Evolutionary conservation across 1,140 invertebrate genomes (phyloP).

Genomic region (Caenorhabditis inopinata): DNA sequence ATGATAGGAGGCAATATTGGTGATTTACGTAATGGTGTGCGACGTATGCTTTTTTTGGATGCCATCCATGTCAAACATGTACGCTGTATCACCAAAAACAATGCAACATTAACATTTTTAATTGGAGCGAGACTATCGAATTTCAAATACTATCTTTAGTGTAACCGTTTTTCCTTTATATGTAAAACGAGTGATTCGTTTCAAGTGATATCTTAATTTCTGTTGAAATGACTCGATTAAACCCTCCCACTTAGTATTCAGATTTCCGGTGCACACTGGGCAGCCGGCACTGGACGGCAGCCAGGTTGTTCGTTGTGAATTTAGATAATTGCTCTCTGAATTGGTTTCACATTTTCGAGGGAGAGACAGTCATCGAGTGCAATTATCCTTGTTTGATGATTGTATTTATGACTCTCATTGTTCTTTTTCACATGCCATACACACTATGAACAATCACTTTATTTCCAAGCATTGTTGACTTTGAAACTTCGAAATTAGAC

Average conservation of each 20-base stretch:
- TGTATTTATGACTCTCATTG: conserved; percentile 27
- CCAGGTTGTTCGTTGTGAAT: neutral
- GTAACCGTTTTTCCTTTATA: too few relatives aligned
- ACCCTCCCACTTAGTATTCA: neutral
- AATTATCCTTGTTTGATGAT: conserved; percentile 22
- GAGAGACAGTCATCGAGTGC: neutral
- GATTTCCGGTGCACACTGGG: conserved; percentile 27
- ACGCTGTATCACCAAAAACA: too few relatives aligned
- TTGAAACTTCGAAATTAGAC: too few relatives aligned
- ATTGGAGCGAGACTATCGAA: neutral
- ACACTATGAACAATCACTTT: neutral
- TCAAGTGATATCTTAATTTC: neutral
- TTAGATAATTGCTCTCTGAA: neutral
- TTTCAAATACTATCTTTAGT: neutral
- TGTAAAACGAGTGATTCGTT: too few relatives aligned
- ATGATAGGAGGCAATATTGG: too few relatives aligned
- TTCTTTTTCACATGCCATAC: neutral
- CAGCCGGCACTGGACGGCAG: neutral
- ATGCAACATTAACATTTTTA: too few relatives aligned
- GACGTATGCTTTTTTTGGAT: too few relatives aligned
- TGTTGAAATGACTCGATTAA: neutral
- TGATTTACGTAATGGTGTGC: too few relatives aligned
- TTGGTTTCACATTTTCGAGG: neutral
- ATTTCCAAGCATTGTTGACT: too few relatives aligned
- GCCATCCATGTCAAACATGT: too few relatives aligned